Percentiles rank a stretch among this genome's conserved stretches.
phyloP scores from a whole-genome alignment of 2,797 vertebrate species.

The Rhinichthys osculus region DNA sequence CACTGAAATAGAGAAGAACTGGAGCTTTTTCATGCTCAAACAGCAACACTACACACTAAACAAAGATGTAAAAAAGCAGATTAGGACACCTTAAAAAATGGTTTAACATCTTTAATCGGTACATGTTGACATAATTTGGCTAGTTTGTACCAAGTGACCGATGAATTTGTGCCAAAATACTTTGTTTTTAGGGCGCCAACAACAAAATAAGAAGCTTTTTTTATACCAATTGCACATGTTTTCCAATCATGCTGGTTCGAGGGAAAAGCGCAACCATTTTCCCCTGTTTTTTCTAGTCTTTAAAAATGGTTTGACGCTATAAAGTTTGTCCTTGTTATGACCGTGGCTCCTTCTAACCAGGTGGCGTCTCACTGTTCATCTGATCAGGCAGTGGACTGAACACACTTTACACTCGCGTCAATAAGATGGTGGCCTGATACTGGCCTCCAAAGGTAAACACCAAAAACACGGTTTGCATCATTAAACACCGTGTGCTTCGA shows the following conservation, averaged over 20 bases:
- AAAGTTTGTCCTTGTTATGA: background rate
- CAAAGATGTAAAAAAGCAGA: too few species aligned
- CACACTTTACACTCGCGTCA: background rate
- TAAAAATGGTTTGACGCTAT: background rate
- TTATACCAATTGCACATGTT: background rate
- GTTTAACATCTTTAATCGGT: background rate
- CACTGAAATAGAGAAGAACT: too few species aligned
- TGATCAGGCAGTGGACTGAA: constrained; percentile 9
- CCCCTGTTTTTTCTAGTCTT: background rate
- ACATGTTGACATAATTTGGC: background rate
- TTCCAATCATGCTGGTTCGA: background rate
- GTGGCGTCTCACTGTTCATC: background rate
- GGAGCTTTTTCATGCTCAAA: too few species aligned
- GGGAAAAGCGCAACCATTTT: background rate
- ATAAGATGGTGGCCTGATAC: constrained; percentile 5
- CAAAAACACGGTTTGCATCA: constrained; percentile 32
- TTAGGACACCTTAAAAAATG: background rate
- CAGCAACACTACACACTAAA: too few species aligned
- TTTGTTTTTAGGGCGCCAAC: background rate
- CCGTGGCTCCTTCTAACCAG: background rate
- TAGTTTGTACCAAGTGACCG: background rate
- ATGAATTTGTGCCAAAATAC: background rate
- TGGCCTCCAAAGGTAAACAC: constrained; percentile 45
- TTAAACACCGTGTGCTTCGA: constrained; percentile 33
- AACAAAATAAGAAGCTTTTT: background rate